Evolutionary conservation across 2,888 invertebrate genomes (phyloP).

Genomic region (Stenoptilia bipunctidactyla): DNA sequence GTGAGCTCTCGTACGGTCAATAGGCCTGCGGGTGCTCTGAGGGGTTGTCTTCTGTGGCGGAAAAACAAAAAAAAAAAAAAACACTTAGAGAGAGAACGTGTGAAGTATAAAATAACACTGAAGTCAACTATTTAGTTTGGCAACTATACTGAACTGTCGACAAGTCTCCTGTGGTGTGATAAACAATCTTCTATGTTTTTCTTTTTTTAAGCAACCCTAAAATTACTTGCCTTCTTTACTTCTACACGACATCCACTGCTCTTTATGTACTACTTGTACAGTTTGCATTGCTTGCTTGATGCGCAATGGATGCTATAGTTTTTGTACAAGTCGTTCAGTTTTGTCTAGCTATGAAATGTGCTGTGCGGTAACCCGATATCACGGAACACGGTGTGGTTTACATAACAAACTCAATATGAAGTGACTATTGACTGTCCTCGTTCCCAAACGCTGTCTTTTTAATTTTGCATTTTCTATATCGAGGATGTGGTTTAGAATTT

Average conservation of each 20-base stretch:
- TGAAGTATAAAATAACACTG: slow-evolving; percentile 2
- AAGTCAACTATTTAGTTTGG: slow-evolving; percentile 61
- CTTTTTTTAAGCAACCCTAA: slow-evolving; percentile 16
- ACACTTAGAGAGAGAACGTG: no score
- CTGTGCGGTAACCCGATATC: slow-evolving; percentile 46
- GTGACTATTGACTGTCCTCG: slow-evolving; percentile 69
- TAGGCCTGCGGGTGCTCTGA: no score
- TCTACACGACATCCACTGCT: slow-evolving; percentile 28
- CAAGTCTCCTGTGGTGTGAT: slow-evolving; percentile 55
- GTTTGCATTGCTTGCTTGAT: background rate
- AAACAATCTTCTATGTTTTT: slow-evolving; percentile 35
- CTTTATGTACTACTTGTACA: slow-evolving; percentile 6
- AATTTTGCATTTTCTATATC: slow-evolving; percentile 55
- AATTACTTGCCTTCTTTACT: slow-evolving; percentile 4
- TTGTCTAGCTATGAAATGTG: slow-evolving; percentile 13
- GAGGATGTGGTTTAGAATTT: slow-evolving; percentile 48
- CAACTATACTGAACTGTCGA: slow-evolving; percentile 58
- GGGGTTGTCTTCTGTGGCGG: no score
- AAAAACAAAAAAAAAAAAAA: no score
- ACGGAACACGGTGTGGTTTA: slow-evolving; percentile 58
- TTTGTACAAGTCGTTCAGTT: slow-evolving; percentile 8
- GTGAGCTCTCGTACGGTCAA: no score
- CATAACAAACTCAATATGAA: slow-evolving; percentile 65
- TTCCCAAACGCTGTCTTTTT: slow-evolving; percentile 51
- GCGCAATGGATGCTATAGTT: slow-evolving; percentile 28